Base-by-base conservation (phyloP, 2,797 vertebrate species). In the Sebastes trivittatus region DNA sequence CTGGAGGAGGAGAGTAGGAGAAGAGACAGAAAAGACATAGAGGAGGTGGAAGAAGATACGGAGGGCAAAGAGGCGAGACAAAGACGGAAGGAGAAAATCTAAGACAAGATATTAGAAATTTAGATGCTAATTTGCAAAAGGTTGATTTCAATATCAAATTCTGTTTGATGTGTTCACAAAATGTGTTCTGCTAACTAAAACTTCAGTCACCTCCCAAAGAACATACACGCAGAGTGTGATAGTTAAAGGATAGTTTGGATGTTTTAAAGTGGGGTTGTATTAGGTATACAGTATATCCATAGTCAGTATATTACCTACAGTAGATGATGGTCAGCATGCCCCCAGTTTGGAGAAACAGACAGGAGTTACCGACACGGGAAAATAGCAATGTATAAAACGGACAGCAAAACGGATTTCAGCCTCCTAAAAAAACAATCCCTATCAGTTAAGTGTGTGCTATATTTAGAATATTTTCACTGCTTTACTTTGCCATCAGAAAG, bases 1-100 rank as follows among this genome's bases (percentile, higher is more conserved):
- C 52, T 65, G 36, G 54, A 27, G 75, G 71, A 66, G 14, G 52
- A 74, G 71, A 56, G 34, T 0, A 36, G 49, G 42, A 23, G 46
- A 75, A 65, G 36, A 80, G 55, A 22, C 36, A 63, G 13, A 62
- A 27, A 65, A 81, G 58, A 74, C 63, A 69, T 34, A 30, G 22
- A 23, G 30, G 7, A 8, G 34, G 36, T 7, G 34, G 62, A 38
- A 23, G 55, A 23, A 6, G 32, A 18, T 11, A 10, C 3, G 4
- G 38, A 62, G 7, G 6, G 20, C 18, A 27, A 29, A 55, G 38
- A 59, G 3, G 4, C 59, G 23, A 61, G 52, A 18, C 4, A 8
- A 20, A 52, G 38, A 64, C 56, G 23, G 69, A 11, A 7, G 5
- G 32, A 66, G 8, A 11, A 71, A 32, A 62, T 18, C 14, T 23